Conservation (phyloP, 2,113 vertebrate genomes). For the Phocoena phocoena region DNA sequence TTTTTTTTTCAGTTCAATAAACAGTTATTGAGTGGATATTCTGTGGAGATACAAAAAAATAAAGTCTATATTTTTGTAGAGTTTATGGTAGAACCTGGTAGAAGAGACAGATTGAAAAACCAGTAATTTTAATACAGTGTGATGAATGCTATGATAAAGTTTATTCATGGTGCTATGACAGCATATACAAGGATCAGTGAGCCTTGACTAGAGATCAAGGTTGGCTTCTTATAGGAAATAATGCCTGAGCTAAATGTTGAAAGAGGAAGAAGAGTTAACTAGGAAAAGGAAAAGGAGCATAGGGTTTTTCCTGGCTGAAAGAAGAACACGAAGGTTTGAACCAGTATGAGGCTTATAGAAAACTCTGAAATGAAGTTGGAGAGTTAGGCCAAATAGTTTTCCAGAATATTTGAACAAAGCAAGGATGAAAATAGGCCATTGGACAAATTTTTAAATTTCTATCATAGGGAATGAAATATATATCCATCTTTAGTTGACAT, state of each 20-base stretch:
- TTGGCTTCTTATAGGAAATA: neutral
- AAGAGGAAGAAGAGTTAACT: neutral
- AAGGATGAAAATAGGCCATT: neutral
- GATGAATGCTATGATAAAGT: neutral
- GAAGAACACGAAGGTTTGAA: neutral
- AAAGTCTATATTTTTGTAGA: neutral
- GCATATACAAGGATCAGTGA: neutral
- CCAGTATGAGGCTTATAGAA: neutral
- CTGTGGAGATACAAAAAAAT: neutral
- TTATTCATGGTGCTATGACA: neutral
- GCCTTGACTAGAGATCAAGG: neutral
- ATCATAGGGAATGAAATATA: neutral
- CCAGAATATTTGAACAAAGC: constrained; percentile 28
- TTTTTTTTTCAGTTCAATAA: constrained; percentile 15
- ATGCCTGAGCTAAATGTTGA: constrained; percentile 10
- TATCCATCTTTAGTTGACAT: neutral
- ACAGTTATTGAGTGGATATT: neutral
- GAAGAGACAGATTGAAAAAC: neutral
- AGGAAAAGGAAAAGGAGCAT: neutral
- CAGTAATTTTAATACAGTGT: neutral
- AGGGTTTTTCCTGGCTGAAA: neutral
- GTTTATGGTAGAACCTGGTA: neutral
- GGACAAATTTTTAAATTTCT: constrained; percentile 9
- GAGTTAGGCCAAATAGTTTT: neutral
- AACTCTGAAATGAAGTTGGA: neutral